phyloP scores from a whole-genome alignment of 2,113 vertebrate species.

The Pseudorectes ferrugineus region DNA sequence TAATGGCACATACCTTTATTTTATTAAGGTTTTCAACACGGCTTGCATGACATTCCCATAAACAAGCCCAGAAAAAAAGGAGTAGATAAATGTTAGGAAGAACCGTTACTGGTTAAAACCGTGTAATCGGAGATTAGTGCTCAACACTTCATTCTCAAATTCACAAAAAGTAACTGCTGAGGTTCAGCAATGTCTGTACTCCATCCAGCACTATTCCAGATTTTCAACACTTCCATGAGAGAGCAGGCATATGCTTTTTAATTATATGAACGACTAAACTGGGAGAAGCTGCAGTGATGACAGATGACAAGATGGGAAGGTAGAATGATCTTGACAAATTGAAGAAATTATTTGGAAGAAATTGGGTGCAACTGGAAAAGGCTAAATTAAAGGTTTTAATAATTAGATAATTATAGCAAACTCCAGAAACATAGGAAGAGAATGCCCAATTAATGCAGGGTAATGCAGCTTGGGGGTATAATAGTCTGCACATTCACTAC shows the following conservation, averaged over 20 bases:
- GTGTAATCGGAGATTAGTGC: neutral
- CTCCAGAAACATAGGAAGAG: neutral
- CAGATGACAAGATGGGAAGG: conserved; percentile 4
- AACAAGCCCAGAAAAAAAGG: neutral
- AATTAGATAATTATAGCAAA: neutral
- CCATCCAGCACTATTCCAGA: neutral
- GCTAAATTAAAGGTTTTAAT: neutral
- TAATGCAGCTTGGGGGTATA: neutral
- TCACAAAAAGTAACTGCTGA: neutral
- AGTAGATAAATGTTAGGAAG: neutral
- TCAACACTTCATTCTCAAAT: neutral
- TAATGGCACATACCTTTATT: neutral
- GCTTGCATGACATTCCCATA: neutral
- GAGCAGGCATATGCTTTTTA: neutral
- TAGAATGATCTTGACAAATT: neutral
- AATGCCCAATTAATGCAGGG: neutral
- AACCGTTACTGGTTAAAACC: neutral
- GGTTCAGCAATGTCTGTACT: neutral
- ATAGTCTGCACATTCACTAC: neutral
- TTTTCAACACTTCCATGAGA: neutral
- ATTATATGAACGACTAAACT: neutral
- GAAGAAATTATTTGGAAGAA: conserved; percentile 1
- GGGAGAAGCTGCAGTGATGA: neutral
- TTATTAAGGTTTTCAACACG: neutral
- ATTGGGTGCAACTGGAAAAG: neutral